Evolutionary conservation across 2,888 invertebrate species (phyloP), one percentile per base, ranked within the genome.

Genomic region (Apamea anceps): DNA sequence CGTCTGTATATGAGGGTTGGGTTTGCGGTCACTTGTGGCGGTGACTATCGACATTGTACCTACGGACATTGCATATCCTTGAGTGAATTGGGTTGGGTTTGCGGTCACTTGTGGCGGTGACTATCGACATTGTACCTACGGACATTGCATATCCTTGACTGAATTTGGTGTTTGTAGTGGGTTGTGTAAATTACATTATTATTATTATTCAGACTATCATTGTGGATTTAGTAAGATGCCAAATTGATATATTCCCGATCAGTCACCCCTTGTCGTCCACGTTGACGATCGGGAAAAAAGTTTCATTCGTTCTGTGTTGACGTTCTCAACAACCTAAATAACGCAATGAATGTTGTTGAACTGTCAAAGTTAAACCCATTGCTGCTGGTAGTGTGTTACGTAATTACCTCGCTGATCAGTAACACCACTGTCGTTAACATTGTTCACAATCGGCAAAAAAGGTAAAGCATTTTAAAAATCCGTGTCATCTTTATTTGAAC

Each of bases 11-110:
- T 42, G 42, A 32, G 48, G 32, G n/a, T 21, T 42, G 72, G 13
- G 1, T 65, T 75, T 60, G 77, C 37, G 63, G 85, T 75, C 45
- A 75, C 28, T 60, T 21, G 32, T 32, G 21, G 45, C 42, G 45
- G n/a, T n/a, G 42, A 18, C n/a, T 18, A 25, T 25, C 13, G 65
- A 67, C 32, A 32, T 32, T 0, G 10, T 51, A n/a, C n/a, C n/a
- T n/a, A 70, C n/a, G 8, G 12, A 3, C 13, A 37, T 63, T 75
- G 37, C 7, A 28, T 32, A 68, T n/a, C 60, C 71, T 77, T 54
- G 63, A 32, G 15, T 77, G 65, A 12, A 25, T 12, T 60, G 32
- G 32, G 51, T 51, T 42, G 72, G 13, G 1, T 65, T 75, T 60
- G 77, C 37, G 63, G 85, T 75, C 45, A 75, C 28, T 60, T 21